Conservation (phyloP, 2,113 vertebrate genomes). For the Aegithalos caudatus region DNA sequence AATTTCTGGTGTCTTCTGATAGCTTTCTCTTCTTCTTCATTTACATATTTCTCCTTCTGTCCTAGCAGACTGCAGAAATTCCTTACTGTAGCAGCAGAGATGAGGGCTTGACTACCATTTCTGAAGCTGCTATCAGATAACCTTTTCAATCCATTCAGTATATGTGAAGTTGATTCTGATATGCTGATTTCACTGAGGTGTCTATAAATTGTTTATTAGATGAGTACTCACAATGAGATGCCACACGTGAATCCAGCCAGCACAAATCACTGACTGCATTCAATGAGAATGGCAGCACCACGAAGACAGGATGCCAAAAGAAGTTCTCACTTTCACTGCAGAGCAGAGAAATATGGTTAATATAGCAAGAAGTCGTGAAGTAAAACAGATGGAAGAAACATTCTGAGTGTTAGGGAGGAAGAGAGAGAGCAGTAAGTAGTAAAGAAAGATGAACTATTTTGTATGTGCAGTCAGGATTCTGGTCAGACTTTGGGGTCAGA, state of each 20-base stretch:
- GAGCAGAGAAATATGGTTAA: background rate
- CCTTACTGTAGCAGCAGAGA: background rate
- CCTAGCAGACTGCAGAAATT: background rate
- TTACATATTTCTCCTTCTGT: background rate
- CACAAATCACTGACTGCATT: background rate
- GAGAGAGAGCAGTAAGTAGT: background rate
- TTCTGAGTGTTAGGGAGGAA: background rate
- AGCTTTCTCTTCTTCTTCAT: background rate
- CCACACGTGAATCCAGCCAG: background rate
- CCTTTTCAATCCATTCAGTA: background rate
- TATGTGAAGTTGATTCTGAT: background rate
- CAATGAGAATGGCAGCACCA: background rate
- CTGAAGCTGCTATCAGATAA: background rate
- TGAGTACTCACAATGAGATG: background rate
- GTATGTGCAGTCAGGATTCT: background rate
- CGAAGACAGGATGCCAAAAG: background rate
- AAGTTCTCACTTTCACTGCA: constrained; percentile 32
- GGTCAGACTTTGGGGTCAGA: background rate
- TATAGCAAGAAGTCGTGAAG: background rate
- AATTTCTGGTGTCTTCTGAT: background rate
- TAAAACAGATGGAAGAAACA: constrained; percentile 41
- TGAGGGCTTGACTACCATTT: background rate
- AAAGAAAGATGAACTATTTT: background rate
- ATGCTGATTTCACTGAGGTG: background rate
- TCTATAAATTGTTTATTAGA: background rate